Evolutionary conservation across 92 coral and sea anemone species (phyloP).

Genomic region (Palythoa heliodiscus): DNA sequence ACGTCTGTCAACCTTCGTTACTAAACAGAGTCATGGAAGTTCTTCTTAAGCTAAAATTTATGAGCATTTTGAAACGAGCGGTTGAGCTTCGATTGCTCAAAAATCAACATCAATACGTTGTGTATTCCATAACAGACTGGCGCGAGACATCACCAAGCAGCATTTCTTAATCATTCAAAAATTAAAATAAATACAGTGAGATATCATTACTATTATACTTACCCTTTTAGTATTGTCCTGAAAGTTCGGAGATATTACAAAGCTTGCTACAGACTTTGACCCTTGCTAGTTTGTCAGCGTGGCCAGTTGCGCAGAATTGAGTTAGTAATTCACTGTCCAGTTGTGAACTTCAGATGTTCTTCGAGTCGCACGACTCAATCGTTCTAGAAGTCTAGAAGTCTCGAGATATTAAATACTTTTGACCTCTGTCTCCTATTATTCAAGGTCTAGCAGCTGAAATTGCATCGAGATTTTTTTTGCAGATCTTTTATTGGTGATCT

Average conservation of each 20-base stretch:
- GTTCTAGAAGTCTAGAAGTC: not conserved
- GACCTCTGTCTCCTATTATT: not conserved
- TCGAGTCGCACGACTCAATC: not conserved
- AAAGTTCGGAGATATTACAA: not conserved
- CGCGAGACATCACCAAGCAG: not conserved
- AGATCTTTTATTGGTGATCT: slow-evolving; percentile 5
- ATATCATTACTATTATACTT: not conserved
- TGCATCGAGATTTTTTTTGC: not conserved
- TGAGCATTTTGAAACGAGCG: not conserved
- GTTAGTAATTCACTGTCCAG: not conserved
- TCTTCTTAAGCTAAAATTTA: too few relatives aligned
- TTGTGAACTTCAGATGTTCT: slow-evolving; percentile 13
- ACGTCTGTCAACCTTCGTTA: too few relatives aligned
- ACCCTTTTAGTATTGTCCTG: slow-evolving; percentile 21
- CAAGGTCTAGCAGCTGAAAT: not conserved
- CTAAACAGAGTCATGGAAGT: too few relatives aligned
- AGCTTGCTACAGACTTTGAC: not conserved
- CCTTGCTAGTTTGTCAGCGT: not conserved
- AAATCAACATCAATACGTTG: too few relatives aligned
- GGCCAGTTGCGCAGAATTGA: not conserved
- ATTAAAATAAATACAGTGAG: not conserved
- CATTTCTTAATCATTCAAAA: not conserved
- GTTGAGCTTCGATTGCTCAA: not conserved
- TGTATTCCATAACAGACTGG: not conserved
- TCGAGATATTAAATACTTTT: not conserved